Base-by-base conservation (phyloP, 2,797 vertebrate species). In the Scomberomorus guttatus region DNA sequence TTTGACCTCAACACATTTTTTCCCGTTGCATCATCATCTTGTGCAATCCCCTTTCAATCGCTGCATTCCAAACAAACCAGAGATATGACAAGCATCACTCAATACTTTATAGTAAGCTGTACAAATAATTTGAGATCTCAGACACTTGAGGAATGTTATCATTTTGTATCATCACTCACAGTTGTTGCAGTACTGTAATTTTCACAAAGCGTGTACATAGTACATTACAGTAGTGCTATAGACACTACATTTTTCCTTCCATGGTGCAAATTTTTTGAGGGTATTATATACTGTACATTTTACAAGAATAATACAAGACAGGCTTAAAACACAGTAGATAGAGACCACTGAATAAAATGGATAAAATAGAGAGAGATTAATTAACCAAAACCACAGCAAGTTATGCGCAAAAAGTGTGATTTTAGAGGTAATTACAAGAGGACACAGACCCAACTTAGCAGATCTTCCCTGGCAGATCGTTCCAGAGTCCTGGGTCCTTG, bases 11-110 rank as follows among this genome's bases (percentile, higher is more conserved):
- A 6, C 52, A 5, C 15, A 39, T 29, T 27, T 18, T 56, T 66
- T 51, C 27, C 20, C 42, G 22, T 72, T 81, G 60, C 55, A 62
- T 80, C 50, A 69, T 74, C 42, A 32, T 22, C 6, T 42, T 61
- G 67, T 72, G 39, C 20, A 68, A 22, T 32, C 20, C n/a, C 27
- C 6, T 42, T 34, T 62, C 17, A 24, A 37, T 55, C 29, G 57
- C 42, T 17, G 20, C n/a, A 52, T 25, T 14, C n/a, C 32, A 60
- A 62, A 74, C 13, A 62, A 18, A 72, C 10, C 32, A 18, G 15
- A 72, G 27, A 56, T 39, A 51, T 9, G 54, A 42, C 20, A 72
- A 1, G 15, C 27, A 78, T 24, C 27, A 37, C 5, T 50, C 6
- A 34, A 3, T 59, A 20, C 39, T 15, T 18, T n/a, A 25, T 18